Percentiles rank a stretch among this genome's conserved stretches.
Conservation (phyloP, 2,797 vertebrate genomes). For the Lacerta bilineata region DNA sequence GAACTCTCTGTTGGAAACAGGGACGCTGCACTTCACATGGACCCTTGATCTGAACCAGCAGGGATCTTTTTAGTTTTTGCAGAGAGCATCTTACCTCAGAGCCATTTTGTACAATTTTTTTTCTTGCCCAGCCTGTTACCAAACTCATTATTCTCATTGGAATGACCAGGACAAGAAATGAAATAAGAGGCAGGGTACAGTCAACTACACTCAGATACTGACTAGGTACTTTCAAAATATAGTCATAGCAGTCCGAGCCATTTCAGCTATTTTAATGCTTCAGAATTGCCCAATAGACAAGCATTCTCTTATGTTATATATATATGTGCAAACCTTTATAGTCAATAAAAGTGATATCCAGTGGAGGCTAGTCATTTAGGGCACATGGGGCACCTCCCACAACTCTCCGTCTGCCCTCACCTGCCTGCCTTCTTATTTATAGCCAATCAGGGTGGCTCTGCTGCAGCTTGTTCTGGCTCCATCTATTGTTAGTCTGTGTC, state of each 20-base stretch:
- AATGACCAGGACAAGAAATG: background rate
- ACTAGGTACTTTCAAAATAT: no score
- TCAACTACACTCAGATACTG: background rate
- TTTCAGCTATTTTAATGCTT: background rate
- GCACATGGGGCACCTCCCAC: no score
- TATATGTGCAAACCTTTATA: no score
- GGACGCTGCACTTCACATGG: no score
- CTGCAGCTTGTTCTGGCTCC: no score
- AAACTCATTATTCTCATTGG: background rate
- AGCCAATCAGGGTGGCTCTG: no score
- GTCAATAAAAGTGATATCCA: background rate
- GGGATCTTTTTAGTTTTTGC: background rate
- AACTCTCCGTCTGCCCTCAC: no score
- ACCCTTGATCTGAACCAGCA: background rate
- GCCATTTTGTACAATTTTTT: background rate
- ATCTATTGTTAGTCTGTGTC: no score
- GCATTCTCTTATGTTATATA: background rate
- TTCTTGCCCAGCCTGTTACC: background rate
- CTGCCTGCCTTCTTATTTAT: no score
- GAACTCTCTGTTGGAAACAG: background rate
- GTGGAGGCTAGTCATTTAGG: no score
- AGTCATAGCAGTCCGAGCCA: background rate
- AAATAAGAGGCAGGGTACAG: background rate
- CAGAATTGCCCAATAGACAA: background rate
- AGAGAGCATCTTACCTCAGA: background rate